Evolutionary conservation across 2,888 invertebrate genomes (phyloP).

Genomic region (Mesorhabditis sp.): DNA sequence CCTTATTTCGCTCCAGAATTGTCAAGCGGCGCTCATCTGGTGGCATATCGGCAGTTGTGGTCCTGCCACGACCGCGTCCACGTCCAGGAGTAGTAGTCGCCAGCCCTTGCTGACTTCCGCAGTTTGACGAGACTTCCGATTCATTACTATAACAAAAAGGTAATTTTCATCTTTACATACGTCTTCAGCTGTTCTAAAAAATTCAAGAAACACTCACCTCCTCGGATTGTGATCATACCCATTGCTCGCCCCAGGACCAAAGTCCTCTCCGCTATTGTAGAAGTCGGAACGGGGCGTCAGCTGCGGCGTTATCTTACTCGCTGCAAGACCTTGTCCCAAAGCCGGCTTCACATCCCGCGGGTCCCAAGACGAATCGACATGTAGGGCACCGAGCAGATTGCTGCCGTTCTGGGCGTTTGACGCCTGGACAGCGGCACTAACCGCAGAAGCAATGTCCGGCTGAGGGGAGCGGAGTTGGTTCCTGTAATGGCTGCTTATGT

Average conservation of each 20-base stretch:
- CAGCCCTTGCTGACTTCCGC: not conserved
- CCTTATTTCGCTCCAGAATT: constrained; percentile 55
- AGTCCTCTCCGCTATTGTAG: not conserved
- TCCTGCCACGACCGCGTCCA: constrained; percentile 38
- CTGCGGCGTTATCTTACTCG: not conserved
- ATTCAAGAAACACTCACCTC: not conserved
- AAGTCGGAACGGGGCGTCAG: not conserved
- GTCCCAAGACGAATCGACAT: constrained; percentile 17
- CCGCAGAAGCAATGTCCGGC: constrained; percentile 11
- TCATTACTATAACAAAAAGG: constrained; percentile 16
- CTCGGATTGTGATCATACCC: not conserved
- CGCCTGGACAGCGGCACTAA: constrained; percentile 6
- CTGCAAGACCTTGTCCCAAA: constrained; percentile 2
- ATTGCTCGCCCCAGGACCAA: not conserved
- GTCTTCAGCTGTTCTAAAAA: not conserved
- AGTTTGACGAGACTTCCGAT: constrained; percentile 12
- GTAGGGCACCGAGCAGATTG: constrained; percentile 15
- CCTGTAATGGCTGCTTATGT: not conserved
- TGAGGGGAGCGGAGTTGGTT: constrained; percentile 7
- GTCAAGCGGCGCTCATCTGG: constrained; percentile 49
- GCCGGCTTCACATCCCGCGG: constrained; percentile 24
- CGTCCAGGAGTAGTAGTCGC: constrained; percentile 22
- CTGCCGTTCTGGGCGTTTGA: not conserved
- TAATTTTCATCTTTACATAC: not conserved
- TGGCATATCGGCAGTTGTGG: constrained; percentile 49